phyloP scores from a whole-genome alignment of 1,140 invertebrate genomes.

The Bombus confusus region DNA sequence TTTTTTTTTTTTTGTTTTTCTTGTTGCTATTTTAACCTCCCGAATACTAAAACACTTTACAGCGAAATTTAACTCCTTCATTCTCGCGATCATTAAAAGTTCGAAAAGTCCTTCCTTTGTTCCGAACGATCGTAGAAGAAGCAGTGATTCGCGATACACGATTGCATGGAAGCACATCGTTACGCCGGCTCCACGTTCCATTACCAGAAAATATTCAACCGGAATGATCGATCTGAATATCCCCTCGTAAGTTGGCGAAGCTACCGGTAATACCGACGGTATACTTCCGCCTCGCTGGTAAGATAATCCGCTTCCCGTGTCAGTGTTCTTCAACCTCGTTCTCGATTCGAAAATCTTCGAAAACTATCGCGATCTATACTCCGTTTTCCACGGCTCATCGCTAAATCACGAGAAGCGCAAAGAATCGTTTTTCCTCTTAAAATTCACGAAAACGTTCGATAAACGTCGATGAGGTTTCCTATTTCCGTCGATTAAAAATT shows the following conservation, averaged over 20 bases:
- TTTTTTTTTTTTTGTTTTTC: not conserved
- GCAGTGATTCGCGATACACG: slow-evolving; percentile 13
- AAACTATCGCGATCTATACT: not conserved
- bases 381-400: not conserved
- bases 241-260: slow-evolving; percentile 32
- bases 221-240: slow-evolving; percentile 49
- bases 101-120: not conserved
- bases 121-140: not conserved
- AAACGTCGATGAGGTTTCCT: not conserved
- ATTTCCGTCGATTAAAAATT: not conserved
- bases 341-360: not conserved
- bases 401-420: not conserved
- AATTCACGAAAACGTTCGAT: not conserved
- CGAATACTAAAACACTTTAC: not conserved
- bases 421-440: not conserved
- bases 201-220: slow-evolving; percentile 54
- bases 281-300: slow-evolving; percentile 28
- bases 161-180: slow-evolving; percentile 21
- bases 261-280: slow-evolving; percentile 18
- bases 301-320: slow-evolving; percentile 9
- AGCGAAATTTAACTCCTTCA: not conserved
- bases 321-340: slow-evolving; percentile 20
- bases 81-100: not conserved
- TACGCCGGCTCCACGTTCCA: slow-evolving; percentile 38
- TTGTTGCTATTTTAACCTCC: not conserved